Conservation (phyloP, 2,888 invertebrate genomes). For the Eulithis prunata region DNA sequence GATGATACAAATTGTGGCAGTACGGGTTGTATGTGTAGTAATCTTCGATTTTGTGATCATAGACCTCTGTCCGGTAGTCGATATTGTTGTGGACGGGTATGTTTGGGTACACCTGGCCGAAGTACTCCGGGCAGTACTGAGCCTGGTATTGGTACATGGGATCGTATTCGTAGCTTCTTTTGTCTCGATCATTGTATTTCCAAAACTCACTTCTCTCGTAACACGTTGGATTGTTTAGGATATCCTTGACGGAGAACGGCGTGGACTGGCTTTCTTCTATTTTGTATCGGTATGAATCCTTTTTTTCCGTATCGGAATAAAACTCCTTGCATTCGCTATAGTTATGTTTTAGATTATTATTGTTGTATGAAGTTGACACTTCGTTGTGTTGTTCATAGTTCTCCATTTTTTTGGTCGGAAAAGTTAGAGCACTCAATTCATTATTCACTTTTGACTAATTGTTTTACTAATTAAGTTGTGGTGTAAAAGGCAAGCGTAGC, state of each 20-base stretch:
- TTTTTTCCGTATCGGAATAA: constrained; percentile 55
- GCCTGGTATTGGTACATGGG: constrained; percentile 60
- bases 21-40: constrained; percentile 72
- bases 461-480: constrained; percentile 65
- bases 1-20: constrained; percentile 70
- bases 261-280: constrained; percentile 64
- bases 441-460: constrained; percentile 60
- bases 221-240: constrained; percentile 63
- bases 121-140: constrained; percentile 69
- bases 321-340: constrained; percentile 68
- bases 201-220: constrained; percentile 69
- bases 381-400: constrained; percentile 73
- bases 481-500: constrained; percentile 67
- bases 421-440: constrained; percentile 50
- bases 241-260: constrained; percentile 78
- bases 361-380: constrained; percentile 69
- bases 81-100: constrained; percentile 63
- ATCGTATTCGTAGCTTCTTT: constrained; percentile 63
- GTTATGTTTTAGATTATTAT: constrained; percentile 64
- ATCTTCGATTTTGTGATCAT: constrained; percentile 70
- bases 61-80: constrained; percentile 72
- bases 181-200: constrained; percentile 64
- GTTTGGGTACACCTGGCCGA: constrained; percentile 64
- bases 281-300: constrained; percentile 58
- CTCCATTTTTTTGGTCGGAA: constrained; percentile 57